These are phyloP conservation scores for Leucozona laternaria DNA, from an alignment of 2,888 invertebrate species.

Conservation along the genomic window DNA sequence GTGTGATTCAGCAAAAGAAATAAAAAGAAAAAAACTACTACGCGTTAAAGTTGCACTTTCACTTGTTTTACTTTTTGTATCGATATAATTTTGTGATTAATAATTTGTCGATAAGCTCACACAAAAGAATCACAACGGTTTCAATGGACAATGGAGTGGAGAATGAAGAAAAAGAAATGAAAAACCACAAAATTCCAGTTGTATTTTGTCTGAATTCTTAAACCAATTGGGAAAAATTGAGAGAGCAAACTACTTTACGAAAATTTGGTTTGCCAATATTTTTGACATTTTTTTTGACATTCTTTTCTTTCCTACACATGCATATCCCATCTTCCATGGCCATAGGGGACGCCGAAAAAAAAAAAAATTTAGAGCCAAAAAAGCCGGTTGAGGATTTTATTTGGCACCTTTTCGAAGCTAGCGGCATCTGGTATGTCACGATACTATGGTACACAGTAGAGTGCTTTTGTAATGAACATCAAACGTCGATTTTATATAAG, in stretches of 20 bases:
- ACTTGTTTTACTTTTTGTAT: neutral
- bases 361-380: neutral
- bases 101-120: neutral
- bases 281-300: conserved; percentile 54
- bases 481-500: too few species aligned
- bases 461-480: neutral
- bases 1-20: neutral
- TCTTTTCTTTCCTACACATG: neutral
- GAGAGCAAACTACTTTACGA: conserved; percentile 14
- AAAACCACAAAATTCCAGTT: conserved; percentile 1
- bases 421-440: conserved; percentile 40
- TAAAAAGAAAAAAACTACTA: conserved; percentile 3
- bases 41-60: conserved; percentile 1
- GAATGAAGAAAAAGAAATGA: neutral
- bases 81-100: neutral
- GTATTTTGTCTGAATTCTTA: conserved; percentile 1
- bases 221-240: conserved; percentile 30
- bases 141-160: conserved; percentile 11
- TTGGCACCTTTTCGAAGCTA: neutral
- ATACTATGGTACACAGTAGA: neutral
- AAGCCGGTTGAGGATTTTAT: conserved; percentile 52
- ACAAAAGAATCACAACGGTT: conserved; percentile 7
- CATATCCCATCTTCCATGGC: neutral
- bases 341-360: conserved; percentile 45
- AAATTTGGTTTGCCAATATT: conserved; percentile 47